These are phyloP conservation scores for Isaurus tuberculatus DNA, from an alignment of 92 coral and sea anemone genomes.

Conservation along the genomic window DNA sequence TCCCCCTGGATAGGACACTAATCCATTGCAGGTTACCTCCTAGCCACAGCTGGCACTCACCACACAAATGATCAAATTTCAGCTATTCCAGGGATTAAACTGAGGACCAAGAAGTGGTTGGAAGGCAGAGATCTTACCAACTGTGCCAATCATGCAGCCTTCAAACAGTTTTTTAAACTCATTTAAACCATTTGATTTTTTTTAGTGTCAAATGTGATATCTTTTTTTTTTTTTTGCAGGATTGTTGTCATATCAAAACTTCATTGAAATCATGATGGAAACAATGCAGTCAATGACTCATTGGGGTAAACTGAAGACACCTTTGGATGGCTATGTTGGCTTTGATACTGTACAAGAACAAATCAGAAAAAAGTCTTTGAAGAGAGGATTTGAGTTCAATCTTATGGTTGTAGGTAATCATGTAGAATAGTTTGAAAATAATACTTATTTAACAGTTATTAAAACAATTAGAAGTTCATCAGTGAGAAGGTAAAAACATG, in stretches of 20 bases:
- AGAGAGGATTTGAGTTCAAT: slow-evolving; percentile 97
- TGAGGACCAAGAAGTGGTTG: no score
- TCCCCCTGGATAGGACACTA: no score
- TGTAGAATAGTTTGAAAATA: no score
- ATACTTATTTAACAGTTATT: no score
- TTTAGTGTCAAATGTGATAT: not conserved
- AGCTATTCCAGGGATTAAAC: no score
- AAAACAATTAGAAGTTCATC: no score
- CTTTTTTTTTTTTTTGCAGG: slow-evolving; percentile 49
- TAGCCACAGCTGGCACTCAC: no score
- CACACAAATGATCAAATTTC: no score
- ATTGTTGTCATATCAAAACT: slow-evolving; percentile 88
- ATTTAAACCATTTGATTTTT: not conserved
- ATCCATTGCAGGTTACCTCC: no score
- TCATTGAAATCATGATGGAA: slow-evolving; percentile 97
- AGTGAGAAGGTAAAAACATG: no score
- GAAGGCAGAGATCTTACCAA: no score
- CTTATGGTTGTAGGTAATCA: slow-evolving; percentile 97
- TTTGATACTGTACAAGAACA: slow-evolving; percentile 99
- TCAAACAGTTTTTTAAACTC: not conserved
- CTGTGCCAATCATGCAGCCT: no score
- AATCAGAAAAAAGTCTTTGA: slow-evolving; percentile 94
- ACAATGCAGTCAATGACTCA: slow-evolving; percentile 98
- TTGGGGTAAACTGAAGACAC: slow-evolving; percentile 96
- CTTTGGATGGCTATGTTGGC: slow-evolving; percentile 96